Evolutionary conservation across 35 echinoderm and acorn worm species (phyloP), one percentile per base, ranked within the genome.

Genomic region (Stichopus chloronotus): DNA sequence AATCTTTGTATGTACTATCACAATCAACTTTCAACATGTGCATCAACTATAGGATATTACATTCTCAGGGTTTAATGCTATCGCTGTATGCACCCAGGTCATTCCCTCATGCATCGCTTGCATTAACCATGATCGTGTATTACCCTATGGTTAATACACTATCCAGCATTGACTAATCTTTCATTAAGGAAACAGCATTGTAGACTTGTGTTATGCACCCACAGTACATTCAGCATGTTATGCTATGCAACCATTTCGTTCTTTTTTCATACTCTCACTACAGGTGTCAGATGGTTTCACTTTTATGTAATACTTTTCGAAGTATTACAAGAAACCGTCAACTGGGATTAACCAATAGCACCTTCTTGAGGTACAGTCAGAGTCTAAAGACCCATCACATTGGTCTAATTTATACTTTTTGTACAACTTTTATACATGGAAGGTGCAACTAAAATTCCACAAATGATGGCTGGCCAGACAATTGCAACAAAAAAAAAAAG

Each of bases 231-330:
- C 30, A 43, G 30, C 30, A 43, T 43, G 30, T 43, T 0, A 0
- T 43, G 30, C 30, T 43, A 43, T 43, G 30, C 30, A 43, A 43
- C 30, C 30, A 1, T 43, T 43, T 24, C 4, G 6, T 74, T n/a
- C 14, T n/a, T 4, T 16, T 83, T 57, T 85, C 20, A 8, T 60
- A 5, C 58, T 85, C 5, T 21, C 16, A 58, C 19, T 6, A 85
- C 82, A 85, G 82, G 52, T 21, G 13, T 58, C 82, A 53, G 55
- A 85, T 85, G 82, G 57, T 85, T 85, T 85, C 82, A 58, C 82
- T 85, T 8, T 85, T 85, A 23, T 21, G 82, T 85, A 85, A 85
- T 85, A 85, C 82, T 85, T 85, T 85, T 8, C 82, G 82, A 58
- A 85, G 82, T 85, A 58, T 85, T 85, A 85, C 82, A 5, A 59